Evolutionary conservation across 2,113 vertebrate genomes (phyloP), one percentile per base, ranked within the genome.

Genomic region (Jaculus jaculus): DNA sequence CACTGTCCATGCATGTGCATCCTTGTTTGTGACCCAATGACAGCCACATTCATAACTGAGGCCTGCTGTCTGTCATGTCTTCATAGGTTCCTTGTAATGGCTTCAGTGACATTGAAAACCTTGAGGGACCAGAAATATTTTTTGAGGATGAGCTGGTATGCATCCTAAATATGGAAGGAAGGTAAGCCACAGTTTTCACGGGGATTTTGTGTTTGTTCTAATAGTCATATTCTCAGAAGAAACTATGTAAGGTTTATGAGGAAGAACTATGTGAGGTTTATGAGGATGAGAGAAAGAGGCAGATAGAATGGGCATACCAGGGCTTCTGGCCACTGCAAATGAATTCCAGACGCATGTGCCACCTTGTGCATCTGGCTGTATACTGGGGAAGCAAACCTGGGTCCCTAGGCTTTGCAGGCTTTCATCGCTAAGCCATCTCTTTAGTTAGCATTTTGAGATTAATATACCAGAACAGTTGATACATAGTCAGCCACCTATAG

Each of bases 61-160:
- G 21, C 72, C 81, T 82, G 2, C 78, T 73, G 89, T 71, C 61
- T 93, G 63, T 96, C 58, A 94, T 47, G 42, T 95, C n/a, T 90
- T 98, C 97, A 39, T 98, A 99, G 98, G 99, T 99, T 68, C 98
- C 99, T 92, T 99, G 99, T 89, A 99, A 99, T 79, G 99, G 99
- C 93, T 99, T 99, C 97, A 99, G 99, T 94, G 99, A 99, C 98
- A 99, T 99, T 54, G 99, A 99, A 97, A 99, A 98, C 23, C 98
- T 99, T 0, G 99, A 98, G 4, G 99, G 99, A 92, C 99, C 99
- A 0, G 98, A 98, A 97, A 99, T 99, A 93, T 99, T 99, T 97
- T 99, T 99, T 97, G 99, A 99, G 98, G 99, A 99, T 90, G 99
- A 99, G 96, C 98, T 99, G 92, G 98, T 99, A 96, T 99, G 99